phyloP scores from a whole-genome alignment of 2,797 vertebrate genomes.

The Anolis apletophallus region DNA sequence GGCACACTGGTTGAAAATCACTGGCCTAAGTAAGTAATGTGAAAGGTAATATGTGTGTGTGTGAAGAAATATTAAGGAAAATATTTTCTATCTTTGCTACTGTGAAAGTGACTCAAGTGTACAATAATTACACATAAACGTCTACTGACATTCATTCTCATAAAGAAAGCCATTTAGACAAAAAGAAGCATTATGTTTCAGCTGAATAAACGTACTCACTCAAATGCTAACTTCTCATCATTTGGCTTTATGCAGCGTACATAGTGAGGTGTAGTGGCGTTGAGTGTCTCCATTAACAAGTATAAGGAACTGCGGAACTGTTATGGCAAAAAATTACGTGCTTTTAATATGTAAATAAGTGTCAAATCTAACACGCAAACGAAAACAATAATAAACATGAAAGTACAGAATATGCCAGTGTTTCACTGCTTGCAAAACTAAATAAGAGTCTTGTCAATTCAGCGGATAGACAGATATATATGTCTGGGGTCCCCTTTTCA shows the following conservation, averaged over 20 bases:
- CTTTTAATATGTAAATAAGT: background rate
- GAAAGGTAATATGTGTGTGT: background rate
- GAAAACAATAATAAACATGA: background rate
- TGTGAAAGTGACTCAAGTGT: too few relatives aligned
- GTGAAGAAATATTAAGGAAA: background rate
- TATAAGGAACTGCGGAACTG: conserved; percentile 94
- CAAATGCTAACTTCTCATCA: conserved; percentile 92
- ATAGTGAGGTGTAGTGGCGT: conserved; percentile 95
- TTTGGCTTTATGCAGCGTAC: conserved; percentile 98
- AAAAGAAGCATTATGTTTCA: background rate
- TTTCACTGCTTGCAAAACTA: too few relatives aligned
- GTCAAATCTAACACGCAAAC: background rate
- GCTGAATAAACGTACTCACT: conserved; percentile 84
- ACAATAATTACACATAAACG: background rate
- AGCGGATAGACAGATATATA: background rate
- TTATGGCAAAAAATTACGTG: background rate
- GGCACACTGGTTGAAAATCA: too few relatives aligned
- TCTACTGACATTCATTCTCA: background rate
- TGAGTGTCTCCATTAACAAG: conserved; percentile 95
- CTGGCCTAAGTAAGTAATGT: too few relatives aligned
- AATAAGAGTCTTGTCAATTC: background rate
- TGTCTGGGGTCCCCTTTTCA: background rate
- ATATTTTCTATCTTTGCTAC: background rate
- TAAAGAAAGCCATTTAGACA: background rate
- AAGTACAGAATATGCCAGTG: background rate